Evolutionary conservation across 2,797 vertebrate species (phyloP).

Genomic region (Gadopsis marmoratus): DNA sequence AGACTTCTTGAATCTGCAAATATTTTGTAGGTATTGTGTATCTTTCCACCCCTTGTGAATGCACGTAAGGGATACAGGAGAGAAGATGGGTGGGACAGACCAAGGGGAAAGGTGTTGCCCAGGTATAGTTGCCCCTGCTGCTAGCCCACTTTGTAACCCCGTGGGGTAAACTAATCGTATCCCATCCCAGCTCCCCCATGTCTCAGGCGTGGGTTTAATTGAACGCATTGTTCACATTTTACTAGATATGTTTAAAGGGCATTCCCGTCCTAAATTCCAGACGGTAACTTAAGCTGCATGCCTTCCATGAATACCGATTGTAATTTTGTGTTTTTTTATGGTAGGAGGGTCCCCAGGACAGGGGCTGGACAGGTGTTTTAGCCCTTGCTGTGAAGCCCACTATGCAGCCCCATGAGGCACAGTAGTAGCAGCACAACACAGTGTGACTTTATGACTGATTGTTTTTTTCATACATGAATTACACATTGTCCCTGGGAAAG

Average conservation of each 20-base stretch:
- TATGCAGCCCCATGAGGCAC: slow-evolving; percentile 34
- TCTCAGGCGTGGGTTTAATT: slow-evolving; percentile 46
- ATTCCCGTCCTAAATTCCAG: slow-evolving; percentile 43
- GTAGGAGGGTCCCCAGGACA: slow-evolving; percentile 48
- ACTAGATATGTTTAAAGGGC: slow-evolving; percentile 45
- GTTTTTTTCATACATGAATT: neutral
- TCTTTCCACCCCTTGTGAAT: neutral
- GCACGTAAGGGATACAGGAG: neutral
- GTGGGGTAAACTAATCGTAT: slow-evolving; percentile 58
- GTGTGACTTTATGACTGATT: neutral
- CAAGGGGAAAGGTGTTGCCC: slow-evolving; percentile 64
- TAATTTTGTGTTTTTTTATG: slow-evolving; percentile 72
- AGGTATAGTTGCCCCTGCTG: slow-evolving; percentile 55
- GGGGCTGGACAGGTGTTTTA: slow-evolving; percentile 53
- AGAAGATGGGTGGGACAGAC: neutral
- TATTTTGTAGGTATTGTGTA: neutral
- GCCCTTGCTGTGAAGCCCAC: slow-evolving; percentile 65
- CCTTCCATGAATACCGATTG: slow-evolving; percentile 44
- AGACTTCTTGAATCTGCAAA: neutral
- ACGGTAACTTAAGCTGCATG: slow-evolving; percentile 66
- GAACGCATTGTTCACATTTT: slow-evolving; percentile 65
- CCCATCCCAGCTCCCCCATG: slow-evolving; percentile 21
- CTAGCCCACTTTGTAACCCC: slow-evolving; percentile 49
- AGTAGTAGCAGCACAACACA: neutral
- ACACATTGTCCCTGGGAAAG: neutral